Conservation (phyloP, 1,140 invertebrate species). For the Drusus annulatus region DNA sequence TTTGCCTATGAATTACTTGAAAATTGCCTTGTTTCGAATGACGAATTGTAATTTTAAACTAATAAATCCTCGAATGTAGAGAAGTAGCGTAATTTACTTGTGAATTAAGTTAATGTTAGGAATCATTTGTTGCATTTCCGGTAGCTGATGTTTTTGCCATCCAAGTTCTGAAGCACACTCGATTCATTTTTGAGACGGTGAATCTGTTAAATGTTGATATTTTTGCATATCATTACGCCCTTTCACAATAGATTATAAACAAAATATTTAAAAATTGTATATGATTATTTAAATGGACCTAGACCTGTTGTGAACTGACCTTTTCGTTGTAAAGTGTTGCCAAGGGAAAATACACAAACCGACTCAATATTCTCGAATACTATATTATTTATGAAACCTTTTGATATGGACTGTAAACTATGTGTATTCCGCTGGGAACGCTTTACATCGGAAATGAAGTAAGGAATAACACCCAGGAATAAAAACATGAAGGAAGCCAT, state of each 20-base stretch:
- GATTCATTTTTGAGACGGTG: constrained; percentile 12
- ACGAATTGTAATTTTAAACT: too few species aligned
- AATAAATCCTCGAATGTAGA: too few species aligned
- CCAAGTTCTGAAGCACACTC: not conserved
- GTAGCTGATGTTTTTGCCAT: too few species aligned
- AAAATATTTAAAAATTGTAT: constrained; percentile 41
- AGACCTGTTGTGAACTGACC: constrained; percentile 30
- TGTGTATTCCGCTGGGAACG: not conserved
- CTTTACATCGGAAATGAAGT: not conserved
- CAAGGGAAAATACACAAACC: not conserved
- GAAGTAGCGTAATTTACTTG: not conserved
- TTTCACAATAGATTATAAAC: constrained; percentile 54
- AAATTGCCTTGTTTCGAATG: too few species aligned
- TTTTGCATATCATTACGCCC: constrained; percentile 58
- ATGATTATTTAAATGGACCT: constrained; percentile 37
- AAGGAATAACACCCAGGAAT: constrained; percentile 32
- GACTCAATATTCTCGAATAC: constrained; percentile 12
- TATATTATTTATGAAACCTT: too few species aligned
- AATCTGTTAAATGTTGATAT: constrained; percentile 49
- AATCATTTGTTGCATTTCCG: not conserved
- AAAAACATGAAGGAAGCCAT: constrained; percentile 41
- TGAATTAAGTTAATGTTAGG: not conserved
- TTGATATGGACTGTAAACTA: not conserved
- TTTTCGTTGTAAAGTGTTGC: not conserved
- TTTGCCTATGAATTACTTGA: too few species aligned